Conservation (phyloP, 2,113 vertebrate species). For the Nesogale talazaci region DNA sequence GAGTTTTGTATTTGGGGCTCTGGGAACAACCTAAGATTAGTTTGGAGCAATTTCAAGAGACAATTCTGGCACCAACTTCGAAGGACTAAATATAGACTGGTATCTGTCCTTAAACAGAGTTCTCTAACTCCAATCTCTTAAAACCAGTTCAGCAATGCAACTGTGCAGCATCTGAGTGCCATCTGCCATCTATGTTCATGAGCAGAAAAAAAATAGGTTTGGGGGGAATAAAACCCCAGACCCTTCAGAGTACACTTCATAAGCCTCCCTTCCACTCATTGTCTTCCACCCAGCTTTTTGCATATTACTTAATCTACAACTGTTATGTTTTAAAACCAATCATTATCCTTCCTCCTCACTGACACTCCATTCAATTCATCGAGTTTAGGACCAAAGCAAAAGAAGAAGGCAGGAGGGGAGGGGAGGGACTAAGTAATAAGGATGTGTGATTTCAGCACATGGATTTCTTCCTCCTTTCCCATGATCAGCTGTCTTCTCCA, state of each 20-base stretch:
- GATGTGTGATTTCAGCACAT: no score
- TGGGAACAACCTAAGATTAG: background rate
- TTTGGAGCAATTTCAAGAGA: background rate
- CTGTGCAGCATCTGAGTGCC: background rate
- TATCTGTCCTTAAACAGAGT: background rate
- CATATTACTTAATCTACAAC: slow-evolving; percentile 34
- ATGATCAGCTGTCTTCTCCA: background rate
- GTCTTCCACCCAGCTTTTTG: background rate
- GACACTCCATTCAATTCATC: slow-evolving; percentile 26
- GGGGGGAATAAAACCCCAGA: background rate
- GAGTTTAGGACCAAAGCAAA: slow-evolving; percentile 39
- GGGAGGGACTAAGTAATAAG: no score
- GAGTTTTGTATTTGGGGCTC: no score
- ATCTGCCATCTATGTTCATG: background rate
- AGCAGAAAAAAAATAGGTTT: slow-evolving; percentile 4
- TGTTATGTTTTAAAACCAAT: slow-evolving; percentile 59
- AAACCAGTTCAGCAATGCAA: background rate
- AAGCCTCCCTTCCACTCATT: background rate
- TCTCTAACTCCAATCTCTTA: background rate
- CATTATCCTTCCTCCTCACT: slow-evolving; percentile 58
- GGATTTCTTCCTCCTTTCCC: background rate
- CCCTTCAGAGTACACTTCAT: slow-evolving; percentile 11
- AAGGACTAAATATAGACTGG: background rate
- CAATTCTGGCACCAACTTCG: background rate
- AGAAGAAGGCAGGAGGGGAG: background rate